Evolutionary conservation across 2,113 vertebrate genomes (phyloP).

Genomic region (Casuarius casuarius): DNA sequence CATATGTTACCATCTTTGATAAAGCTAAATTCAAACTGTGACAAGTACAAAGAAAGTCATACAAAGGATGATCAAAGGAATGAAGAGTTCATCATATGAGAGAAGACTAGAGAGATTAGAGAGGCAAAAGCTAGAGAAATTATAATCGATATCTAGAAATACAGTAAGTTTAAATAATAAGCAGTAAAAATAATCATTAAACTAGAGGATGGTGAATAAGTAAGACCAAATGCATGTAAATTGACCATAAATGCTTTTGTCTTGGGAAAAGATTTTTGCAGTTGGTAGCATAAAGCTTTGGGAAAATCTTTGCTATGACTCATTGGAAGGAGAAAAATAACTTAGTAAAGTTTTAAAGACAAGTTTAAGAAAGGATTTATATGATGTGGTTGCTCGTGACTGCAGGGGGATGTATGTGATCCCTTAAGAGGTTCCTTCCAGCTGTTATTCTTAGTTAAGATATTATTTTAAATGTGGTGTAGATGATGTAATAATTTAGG

Average conservation of each 20-base stretch:
- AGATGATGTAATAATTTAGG: not conserved
- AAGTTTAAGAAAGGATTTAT: not conserved
- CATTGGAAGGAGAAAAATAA: not conserved
- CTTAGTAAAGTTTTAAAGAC: not conserved
- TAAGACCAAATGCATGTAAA: not conserved
- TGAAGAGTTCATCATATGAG: not conserved
- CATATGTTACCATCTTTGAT: not conserved
- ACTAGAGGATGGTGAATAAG: not conserved
- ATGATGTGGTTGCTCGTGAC: not conserved
- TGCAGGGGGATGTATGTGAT: not conserved
- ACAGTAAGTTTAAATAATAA: not conserved
- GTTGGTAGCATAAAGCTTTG: not conserved
- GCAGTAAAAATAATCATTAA: not conserved
- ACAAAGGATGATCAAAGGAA: not conserved
- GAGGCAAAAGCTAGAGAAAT: not conserved
- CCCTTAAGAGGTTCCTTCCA: not conserved
- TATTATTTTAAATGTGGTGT: not conserved
- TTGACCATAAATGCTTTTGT: not conserved
- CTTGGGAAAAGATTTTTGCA: not conserved
- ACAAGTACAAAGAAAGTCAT: not conserved
- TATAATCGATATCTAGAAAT: not conserved
- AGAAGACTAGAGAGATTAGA: not conserved
- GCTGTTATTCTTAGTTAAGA: not conserved
- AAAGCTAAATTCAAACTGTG: not conserved
- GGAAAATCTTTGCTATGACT: not conserved